Evolutionary conservation across 2,797 vertebrate genomes (phyloP).

Genomic region (Poecilia wingei): DNA sequence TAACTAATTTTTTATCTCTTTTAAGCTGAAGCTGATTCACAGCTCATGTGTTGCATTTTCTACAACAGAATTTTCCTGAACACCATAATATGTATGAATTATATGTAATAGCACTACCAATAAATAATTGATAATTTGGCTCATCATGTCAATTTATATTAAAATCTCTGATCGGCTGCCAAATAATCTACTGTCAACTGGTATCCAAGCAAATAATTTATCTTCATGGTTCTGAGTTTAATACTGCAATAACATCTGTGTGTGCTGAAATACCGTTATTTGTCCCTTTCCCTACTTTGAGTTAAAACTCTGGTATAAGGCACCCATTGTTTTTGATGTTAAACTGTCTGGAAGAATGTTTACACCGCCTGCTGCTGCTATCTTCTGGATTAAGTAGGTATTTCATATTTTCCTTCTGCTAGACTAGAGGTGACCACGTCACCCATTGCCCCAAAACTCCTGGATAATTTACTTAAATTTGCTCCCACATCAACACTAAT

Average conservation of each 20-base stretch:
- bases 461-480: too few relatives aligned
- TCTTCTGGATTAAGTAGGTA: constrained; percentile 1
- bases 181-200: not conserved
- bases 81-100: not conserved
- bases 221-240: not conserved
- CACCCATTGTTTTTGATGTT: not conserved
- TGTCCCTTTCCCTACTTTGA: not conserved
- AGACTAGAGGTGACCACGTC: too few relatives aligned
- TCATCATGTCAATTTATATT: not conserved
- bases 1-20: too few relatives aligned
- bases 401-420: not conserved
- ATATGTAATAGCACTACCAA: not conserved
- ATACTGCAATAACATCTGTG: not conserved
- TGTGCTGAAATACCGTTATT: not conserved
- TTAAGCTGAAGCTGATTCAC: too few relatives aligned
- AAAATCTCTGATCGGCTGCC: too few relatives aligned
- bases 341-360: not conserved
- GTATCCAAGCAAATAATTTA: not conserved
- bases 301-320: not conserved
- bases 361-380: not conserved
- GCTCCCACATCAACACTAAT: too few relatives aligned
- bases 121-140: not conserved
- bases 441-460: too few relatives aligned
- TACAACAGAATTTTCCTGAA: too few relatives aligned
- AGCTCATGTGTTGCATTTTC: too few relatives aligned